phyloP scores from a whole-genome alignment of 2,113 vertebrate species.

The Phalacrocorax carbo region DNA sequence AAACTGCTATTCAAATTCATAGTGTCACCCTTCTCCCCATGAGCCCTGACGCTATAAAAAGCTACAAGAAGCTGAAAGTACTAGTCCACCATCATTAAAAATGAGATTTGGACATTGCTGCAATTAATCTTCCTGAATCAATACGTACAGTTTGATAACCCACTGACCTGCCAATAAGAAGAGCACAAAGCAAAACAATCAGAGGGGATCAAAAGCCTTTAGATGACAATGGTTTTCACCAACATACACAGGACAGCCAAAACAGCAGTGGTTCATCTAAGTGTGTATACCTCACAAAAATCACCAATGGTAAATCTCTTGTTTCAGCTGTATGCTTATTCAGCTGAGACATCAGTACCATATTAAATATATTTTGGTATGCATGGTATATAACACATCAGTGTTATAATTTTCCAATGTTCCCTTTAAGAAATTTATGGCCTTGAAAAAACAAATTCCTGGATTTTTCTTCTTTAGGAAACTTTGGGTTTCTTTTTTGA shows the following conservation, averaged over 20 bases:
- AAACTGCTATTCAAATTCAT: background rate
- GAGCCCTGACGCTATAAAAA: background rate
- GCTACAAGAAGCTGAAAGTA: background rate
- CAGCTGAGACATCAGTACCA: background rate
- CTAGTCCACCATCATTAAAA: background rate
- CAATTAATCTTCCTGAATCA: constrained; percentile 14
- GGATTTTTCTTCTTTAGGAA: background rate
- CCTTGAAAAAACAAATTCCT: background rate
- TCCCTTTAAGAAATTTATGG: background rate
- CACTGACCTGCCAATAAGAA: background rate
- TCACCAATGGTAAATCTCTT: background rate
- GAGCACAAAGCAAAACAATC: background rate
- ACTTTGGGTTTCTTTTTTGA: background rate
- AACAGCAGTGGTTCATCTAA: background rate
- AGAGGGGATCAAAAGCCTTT: background rate
- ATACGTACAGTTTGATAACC: constrained; percentile 1
- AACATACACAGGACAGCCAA: background rate
- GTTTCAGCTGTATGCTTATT: background rate
- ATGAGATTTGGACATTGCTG: background rate
- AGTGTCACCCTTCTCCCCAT: background rate
- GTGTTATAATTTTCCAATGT: background rate
- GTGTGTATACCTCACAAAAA: background rate
- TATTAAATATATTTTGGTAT: background rate
- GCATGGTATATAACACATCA: background rate
- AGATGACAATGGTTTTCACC: background rate